Base-by-base conservation (phyloP, 2,888 invertebrate genomes). In the Cybosia mesomella region DNA sequence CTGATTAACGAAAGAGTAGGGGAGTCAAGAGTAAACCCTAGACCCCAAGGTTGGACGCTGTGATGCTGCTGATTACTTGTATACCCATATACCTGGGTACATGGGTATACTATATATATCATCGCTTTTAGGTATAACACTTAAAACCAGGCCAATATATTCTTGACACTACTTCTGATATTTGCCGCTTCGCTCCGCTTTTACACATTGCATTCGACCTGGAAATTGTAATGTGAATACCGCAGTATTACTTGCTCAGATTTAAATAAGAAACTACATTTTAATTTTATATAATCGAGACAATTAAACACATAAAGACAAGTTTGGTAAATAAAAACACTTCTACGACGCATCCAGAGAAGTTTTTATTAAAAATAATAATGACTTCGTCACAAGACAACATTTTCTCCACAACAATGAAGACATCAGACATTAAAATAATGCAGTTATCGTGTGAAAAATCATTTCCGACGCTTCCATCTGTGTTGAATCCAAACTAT, bases 401-500 rank as follows among this genome's bases (percentile, higher is more conserved):
- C 77, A 73, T 82, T 78, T 83, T 79, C 78, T 85, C 83, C 75
- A 80, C 84, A 88, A 92, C 90, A 92, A 92, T 91, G 86, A 86
- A 90, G 86, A 86, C 89, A 86, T 91, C 87, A 88, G 79, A 83
- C 83, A 88, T 87, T 84, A 77, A 83, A 83, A 83, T 87, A 87
- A 86, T 82, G 80, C 80, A 79, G 79, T 87, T 91, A 92, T 92
- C 93, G 91, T 92, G 92, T 91, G 92, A 93, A 91, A 88, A 88
- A 90, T 88, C 86, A 58, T 68, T 67, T 77, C 66, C 74, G 83
- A 83, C 83, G 83, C 81, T 85, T 83, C 84, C 83, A 87, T 87
- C 85, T 88, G 81, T 84, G 86, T 77, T 86, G 84, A 79, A 79
- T 77, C 73, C 75, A 82, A 83, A 83, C 81, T 87, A 86, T 91